Conservation (phyloP, 2,113 vertebrate genomes). For the Ia io region DNA sequence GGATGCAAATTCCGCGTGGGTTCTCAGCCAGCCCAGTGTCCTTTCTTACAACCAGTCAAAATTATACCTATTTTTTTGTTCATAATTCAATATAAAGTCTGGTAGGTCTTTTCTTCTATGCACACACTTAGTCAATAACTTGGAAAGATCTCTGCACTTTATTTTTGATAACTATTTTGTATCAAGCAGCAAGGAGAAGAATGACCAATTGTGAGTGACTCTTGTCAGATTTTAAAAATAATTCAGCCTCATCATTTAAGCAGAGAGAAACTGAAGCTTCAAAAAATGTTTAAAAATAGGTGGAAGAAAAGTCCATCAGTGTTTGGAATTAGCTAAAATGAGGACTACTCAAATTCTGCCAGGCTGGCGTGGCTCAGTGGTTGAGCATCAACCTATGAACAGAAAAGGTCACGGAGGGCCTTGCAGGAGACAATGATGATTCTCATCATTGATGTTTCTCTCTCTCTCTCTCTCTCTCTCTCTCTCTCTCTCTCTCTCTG, state of each 20-base stretch:
- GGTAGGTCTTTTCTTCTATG: background rate
- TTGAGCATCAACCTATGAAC: too few relatives aligned
- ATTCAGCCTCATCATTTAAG: background rate
- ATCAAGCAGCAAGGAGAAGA: background rate
- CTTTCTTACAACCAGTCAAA: background rate
- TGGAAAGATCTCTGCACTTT: background rate
- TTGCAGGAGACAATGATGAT: too few relatives aligned
- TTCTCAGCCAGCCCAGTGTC: background rate
- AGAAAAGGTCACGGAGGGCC: too few relatives aligned
- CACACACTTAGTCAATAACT: background rate
- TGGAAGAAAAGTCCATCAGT: background rate
- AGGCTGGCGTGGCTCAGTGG: too few relatives aligned
- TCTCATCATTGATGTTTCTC: too few relatives aligned
- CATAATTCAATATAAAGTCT: background rate
- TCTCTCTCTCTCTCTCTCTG: too few relatives aligned
- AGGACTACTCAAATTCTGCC: background rate
- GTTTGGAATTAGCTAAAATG: background rate
- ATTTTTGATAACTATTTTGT: background rate
- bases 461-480: too few relatives aligned
- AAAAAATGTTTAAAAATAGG: conserved; percentile 20
- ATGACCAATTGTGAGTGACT: background rate
- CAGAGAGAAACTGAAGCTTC: background rate
- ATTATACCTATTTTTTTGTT: background rate
- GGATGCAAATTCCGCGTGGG: accelerated
- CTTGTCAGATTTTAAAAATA: conserved; percentile 19